These are phyloP conservation scores for Aythya baeri DNA, from an alignment of 2,113 vertebrate genomes.

Conservation along the genomic window DNA sequence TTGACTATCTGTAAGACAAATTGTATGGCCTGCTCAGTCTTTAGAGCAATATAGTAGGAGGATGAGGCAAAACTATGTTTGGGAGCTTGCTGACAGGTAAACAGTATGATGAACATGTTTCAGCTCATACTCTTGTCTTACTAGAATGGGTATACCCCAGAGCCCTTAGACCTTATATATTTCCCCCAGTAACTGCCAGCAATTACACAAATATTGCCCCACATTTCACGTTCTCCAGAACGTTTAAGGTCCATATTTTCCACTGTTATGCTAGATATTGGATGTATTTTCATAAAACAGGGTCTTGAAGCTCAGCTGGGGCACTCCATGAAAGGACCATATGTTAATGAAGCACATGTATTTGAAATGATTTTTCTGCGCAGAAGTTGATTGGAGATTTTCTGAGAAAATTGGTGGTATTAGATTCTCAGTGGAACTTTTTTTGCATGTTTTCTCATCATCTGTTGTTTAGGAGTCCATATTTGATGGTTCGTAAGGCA, in stretches of 20 bases:
- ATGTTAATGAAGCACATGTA: background rate
- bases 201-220: background rate
- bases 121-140: background rate
- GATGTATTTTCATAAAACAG: background rate
- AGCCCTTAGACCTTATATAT: background rate
- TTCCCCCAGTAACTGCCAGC: background rate
- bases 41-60: background rate
- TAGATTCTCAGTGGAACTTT: background rate
- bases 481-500: background rate
- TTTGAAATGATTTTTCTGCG: background rate
- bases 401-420: background rate
- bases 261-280: background rate
- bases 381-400: background rate
- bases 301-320: background rate
- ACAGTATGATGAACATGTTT: background rate
- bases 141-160: background rate
- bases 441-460: background rate
- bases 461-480: background rate
- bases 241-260: background rate
- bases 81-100: background rate
- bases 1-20: background rate
- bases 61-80: background rate
- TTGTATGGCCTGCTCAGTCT: background rate
- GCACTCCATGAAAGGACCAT: background rate
- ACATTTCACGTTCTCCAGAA: background rate